These are phyloP conservation scores for Drepana arcuata DNA, from an alignment of 1,140 invertebrate species.

Conservation along the genomic window DNA sequence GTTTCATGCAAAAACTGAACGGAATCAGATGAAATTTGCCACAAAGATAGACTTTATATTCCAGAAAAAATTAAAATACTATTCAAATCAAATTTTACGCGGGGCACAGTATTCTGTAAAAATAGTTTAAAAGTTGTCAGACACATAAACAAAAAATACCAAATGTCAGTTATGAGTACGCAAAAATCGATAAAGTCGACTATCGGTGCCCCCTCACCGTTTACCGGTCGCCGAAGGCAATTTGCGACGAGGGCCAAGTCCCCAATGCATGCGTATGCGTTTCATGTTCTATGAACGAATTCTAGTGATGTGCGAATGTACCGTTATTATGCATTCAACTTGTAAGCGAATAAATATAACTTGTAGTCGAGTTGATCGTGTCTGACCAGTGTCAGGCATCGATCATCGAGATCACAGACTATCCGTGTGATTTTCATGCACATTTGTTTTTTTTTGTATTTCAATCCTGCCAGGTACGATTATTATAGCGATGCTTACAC, in stretches of 20 bases:
- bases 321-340: constrained; percentile 42
- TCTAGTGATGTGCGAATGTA: constrained; percentile 39
- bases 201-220: constrained; percentile 33
- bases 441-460: too few relatives aligned
- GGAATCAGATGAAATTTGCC: too few relatives aligned
- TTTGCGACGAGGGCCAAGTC: constrained; percentile 26
- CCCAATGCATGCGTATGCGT: constrained; percentile 35
- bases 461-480: too few relatives aligned
- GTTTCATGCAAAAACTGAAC: too few relatives aligned
- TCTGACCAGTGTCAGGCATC: constrained; percentile 31
- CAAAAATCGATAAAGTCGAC: constrained; percentile 34
- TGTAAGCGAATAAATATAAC: constrained; percentile 28
- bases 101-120: too few relatives aligned
- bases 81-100: too few relatives aligned
- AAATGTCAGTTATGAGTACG: constrained; percentile 26
- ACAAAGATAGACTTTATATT: too few relatives aligned
- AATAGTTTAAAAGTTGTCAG: too few relatives aligned
- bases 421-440: constrained; percentile 53
- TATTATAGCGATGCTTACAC: too few relatives aligned
- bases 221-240: constrained; percentile 22
- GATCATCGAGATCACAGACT: constrained; percentile 17
- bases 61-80: too few relatives aligned
- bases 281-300: constrained; percentile 18
- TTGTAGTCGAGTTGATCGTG: constrained; percentile 25
- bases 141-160: too few relatives aligned